A percentile compares a stretch with the other conserved stretches of the same genome.
Conservation (phyloP, 2,888 invertebrate genomes). For the Orthonychiurus folsomi region DNA sequence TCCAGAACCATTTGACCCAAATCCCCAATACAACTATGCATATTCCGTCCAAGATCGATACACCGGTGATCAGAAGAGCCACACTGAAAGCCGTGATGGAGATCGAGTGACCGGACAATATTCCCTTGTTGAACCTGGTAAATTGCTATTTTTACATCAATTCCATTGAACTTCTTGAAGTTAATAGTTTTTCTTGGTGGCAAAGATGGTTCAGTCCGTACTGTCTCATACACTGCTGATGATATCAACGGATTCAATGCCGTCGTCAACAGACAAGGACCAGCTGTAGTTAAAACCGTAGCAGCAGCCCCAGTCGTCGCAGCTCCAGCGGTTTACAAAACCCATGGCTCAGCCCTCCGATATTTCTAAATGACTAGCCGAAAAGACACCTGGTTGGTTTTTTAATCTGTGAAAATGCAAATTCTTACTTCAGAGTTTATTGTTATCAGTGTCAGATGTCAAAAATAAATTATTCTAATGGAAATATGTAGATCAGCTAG, state of each 20-base stretch:
- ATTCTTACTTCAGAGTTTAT: too few relatives aligned
- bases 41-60: constrained; percentile 3
- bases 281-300: constrained; percentile 5
- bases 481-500: too few relatives aligned
- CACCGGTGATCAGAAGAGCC: constrained; percentile 1
- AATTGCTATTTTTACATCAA: too few relatives aligned
- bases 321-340: neutral
- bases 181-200: too few relatives aligned
- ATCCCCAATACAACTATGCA: constrained; percentile 5
- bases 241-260: constrained; percentile 10
- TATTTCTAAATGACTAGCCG: too few relatives aligned
- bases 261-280: constrained; percentile 2
- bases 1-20: constrained; percentile 5
- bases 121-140: constrained; percentile 5
- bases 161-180: too few relatives aligned
- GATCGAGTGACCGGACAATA: constrained; percentile 2
- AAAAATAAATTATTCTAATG: too few relatives aligned
- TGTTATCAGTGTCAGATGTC: too few relatives aligned
- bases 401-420: too few relatives aligned
- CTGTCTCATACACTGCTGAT: constrained; percentile 11
- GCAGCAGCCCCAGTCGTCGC: neutral
- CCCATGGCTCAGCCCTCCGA: neutral
- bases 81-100: neutral
- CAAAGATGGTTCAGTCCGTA: constrained; percentile 10
- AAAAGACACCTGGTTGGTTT: too few relatives aligned